A percentile compares a stretch with the other conserved stretches of the same genome.
These are phyloP conservation scores for Cantharis nigra DNA, from an alignment of 2,888 invertebrate species.

Conservation along the genomic window DNA sequence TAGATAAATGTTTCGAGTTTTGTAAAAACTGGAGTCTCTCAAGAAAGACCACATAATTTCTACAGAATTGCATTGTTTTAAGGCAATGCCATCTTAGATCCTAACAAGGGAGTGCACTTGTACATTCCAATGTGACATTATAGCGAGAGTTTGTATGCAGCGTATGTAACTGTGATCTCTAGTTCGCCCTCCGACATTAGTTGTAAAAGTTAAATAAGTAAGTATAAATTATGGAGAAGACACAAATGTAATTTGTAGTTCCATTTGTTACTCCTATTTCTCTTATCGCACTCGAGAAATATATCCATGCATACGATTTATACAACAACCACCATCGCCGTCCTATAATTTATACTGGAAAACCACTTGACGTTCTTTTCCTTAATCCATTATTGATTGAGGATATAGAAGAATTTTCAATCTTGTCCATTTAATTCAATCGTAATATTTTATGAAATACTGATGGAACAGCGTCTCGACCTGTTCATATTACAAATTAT, in stretches of 20 bases:
- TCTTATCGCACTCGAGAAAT: not conserved
- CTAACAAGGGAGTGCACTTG: slow-evolving; percentile 39
- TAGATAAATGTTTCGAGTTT: slow-evolving; percentile 31
- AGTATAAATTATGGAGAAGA: slow-evolving; percentile 15
- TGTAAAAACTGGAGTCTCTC: slow-evolving; percentile 31
- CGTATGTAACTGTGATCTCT: slow-evolving; percentile 25
- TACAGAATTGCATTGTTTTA: slow-evolving; percentile 39
- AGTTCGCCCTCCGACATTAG: slow-evolving; percentile 23
- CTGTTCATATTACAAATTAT: slow-evolving; percentile 12
- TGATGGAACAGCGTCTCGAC: not conserved
- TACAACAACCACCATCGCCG: not conserved
- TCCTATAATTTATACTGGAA: not conserved
- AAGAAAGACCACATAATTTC: slow-evolving; percentile 37
- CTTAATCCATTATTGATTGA: not conserved
- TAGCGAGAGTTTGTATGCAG: slow-evolving; percentile 30
- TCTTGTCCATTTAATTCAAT: not conserved
- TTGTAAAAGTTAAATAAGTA: slow-evolving; percentile 26
- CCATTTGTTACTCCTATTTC: slow-evolving; percentile 1
- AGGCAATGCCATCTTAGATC: slow-evolving; percentile 39
- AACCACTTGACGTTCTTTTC: not conserved
- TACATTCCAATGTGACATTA: slow-evolving; percentile 33
- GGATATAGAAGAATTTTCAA: not conserved
- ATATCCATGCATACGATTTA: not conserved
- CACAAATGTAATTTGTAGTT: slow-evolving; percentile 15
- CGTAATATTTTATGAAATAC: not conserved